These are phyloP conservation scores for Ichneumon xanthorius DNA, from an alignment of 2,888 invertebrate genomes.

Conservation along the genomic window DNA sequence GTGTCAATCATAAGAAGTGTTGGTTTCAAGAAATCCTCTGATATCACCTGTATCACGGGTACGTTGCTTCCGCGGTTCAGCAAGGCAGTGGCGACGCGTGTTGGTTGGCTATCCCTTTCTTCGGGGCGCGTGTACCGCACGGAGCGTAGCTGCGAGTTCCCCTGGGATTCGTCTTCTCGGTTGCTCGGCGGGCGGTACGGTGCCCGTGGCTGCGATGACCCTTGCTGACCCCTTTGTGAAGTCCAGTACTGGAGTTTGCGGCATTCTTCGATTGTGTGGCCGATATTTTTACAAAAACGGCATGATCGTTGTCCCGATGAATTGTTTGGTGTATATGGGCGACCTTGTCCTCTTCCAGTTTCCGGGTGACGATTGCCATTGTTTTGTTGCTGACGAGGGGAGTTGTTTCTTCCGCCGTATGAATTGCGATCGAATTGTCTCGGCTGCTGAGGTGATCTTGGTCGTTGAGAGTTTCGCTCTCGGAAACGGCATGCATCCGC, in stretches of 20 bases:
- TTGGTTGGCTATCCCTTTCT: background rate
- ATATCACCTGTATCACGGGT: background rate
- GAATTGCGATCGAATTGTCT: too few relatives aligned
- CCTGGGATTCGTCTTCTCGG: background rate
- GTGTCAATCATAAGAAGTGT: constrained; percentile 55
- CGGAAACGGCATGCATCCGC: too few relatives aligned
- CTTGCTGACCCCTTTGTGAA: background rate
- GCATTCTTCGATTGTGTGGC: background rate
- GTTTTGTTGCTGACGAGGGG: too few relatives aligned
- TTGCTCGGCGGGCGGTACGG: too few relatives aligned
- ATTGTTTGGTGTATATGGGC: background rate
- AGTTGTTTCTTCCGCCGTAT: too few relatives aligned
- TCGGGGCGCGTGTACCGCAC: background rate
- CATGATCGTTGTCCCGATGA: background rate
- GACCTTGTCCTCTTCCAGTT: background rate
- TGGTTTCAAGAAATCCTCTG: constrained; percentile 17
- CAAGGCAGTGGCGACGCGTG: background rate
- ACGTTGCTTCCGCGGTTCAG: constrained; percentile 28
- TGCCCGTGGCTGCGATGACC: background rate
- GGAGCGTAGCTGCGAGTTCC: background rate
- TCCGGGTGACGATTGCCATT: background rate
- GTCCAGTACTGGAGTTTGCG: background rate
- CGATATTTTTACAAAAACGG: background rate
- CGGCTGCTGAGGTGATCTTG: too few relatives aligned
- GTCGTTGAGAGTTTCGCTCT: too few relatives aligned